Conservation (phyloP, 2,797 vertebrate genomes). For the Periophthalmus magnuspinnatus region DNA sequence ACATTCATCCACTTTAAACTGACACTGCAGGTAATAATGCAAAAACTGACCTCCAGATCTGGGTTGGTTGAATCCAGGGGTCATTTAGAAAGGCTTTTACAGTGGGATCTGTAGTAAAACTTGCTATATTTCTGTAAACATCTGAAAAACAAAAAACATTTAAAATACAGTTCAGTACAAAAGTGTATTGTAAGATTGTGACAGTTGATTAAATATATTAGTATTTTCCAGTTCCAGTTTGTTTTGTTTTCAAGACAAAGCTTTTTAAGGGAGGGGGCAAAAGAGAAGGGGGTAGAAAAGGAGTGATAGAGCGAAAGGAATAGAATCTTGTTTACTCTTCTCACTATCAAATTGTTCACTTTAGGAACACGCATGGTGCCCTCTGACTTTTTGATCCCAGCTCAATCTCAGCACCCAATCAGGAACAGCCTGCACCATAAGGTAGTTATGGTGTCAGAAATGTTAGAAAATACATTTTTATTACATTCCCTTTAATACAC, state of each 20-base stretch:
- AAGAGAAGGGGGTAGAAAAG: not conserved
- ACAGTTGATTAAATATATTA: not conserved
- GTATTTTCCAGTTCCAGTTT: not conserved
- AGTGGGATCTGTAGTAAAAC: not conserved
- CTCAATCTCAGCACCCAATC: conserved; percentile 93
- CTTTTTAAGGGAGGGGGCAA: not conserved
- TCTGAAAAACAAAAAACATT: not conserved
- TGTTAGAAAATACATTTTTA: not conserved
- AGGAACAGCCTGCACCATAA: conserved; percentile 93
- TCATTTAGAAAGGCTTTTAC: not conserved
- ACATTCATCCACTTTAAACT: not conserved
- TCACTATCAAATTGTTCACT: not conserved
- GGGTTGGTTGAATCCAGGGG: not conserved
- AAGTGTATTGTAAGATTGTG: too few relatives aligned
- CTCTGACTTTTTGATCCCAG: conserved; percentile 94
- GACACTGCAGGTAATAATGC: not conserved
- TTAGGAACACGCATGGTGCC: conserved; percentile 95
- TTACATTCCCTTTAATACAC: not conserved
- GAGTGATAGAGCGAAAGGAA: not conserved
- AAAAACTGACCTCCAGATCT: not conserved
- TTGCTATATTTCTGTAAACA: not conserved
- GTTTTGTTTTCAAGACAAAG: not conserved
- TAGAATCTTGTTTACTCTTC: not conserved
- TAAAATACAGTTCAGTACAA: not conserved
- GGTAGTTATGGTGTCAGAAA: conserved; percentile 64